These are phyloP conservation scores for Zaprionus taronus DNA, from an alignment of 1,140 invertebrate species.

Conservation along the genomic window DNA sequence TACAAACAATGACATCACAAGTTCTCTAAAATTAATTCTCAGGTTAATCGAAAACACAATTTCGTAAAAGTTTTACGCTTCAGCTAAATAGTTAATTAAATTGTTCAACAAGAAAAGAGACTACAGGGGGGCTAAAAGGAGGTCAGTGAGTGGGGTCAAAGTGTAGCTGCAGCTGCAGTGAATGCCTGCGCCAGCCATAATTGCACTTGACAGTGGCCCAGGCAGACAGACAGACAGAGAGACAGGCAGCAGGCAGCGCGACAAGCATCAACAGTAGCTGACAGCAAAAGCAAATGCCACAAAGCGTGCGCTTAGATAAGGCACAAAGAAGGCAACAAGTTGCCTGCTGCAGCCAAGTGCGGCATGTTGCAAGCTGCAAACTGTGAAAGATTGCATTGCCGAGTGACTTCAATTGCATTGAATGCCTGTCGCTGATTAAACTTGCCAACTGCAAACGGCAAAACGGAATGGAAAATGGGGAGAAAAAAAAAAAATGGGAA, in stretches of 20 bases:
- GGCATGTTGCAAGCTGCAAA: conserved; percentile 46
- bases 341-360: conserved; percentile 32
- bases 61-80: conserved; percentile 26
- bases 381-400: conserved; percentile 75
- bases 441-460: conserved; percentile 21
- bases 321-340: conserved; percentile 24
- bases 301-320: conserved; percentile 48
- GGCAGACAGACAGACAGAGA: neutral
- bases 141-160: conserved; percentile 18
- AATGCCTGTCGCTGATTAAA: conserved; percentile 67
- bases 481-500: conserved; percentile 9
- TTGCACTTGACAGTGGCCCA: conserved; percentile 54
- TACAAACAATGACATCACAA: conserved; percentile 27
- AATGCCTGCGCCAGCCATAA: conserved; percentile 43
- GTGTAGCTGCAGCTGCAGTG: conserved; percentile 32
- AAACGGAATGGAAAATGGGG: conserved; percentile 1
- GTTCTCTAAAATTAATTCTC: conserved; percentile 27
- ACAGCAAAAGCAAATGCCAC: conserved; percentile 50
- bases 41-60: conserved; percentile 20
- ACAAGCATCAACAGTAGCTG: conserved; percentile 34
- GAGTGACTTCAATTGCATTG: conserved; percentile 75
- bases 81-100: conserved; percentile 46
- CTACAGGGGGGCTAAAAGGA: neutral
- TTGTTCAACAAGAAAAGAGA: neutral
- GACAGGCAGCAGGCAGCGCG: conserved; percentile 1